Base-by-base conservation (phyloP, 92 coral and sea anemone genomes). In the Palythoa grandis region DNA sequence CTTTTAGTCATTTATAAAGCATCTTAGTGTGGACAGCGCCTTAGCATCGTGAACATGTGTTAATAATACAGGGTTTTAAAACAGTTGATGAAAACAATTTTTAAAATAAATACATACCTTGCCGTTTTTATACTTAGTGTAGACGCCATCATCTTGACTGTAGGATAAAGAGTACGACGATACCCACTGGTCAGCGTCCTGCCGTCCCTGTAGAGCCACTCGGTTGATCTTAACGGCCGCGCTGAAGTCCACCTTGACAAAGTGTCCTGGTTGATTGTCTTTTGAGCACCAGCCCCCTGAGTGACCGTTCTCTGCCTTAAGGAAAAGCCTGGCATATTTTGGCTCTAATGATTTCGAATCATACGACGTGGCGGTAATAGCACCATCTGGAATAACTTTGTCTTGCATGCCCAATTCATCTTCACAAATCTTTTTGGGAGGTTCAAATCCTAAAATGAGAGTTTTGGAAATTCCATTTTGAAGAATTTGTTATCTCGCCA, bases 381-480 rank as follows among this genome's bases (percentile, higher is more conserved):
- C 84, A 25, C 84, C 56, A 66, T 79, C 84, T 7, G 84, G 10
- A 13, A 79, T 61, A 3, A 73, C 63, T 8, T 66, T 66, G 39
- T 79, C 84, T 25, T 79, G 84, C 84, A 79, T 79, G 11, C 84
- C 84, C n/a, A 79, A 19, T 40, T 65, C 84, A 5, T 79, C 84
- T 52, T 39, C 84, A 65, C 84, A 79, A 5, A 79, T 39, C 48
- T 20, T 61, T 12, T 79, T 79, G 1, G 84, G 84, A 7, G 56
- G 35, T n/a, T 79, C 72, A 50, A 79, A 38, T 38, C 84, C 84
- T 78, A 40, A 19, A 23, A n/a, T 17, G 57, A 48, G 50, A 6
- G 13, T 29, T 12, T 9, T n/a, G 0, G 11, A 29, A 38, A 8
- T 20, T 5, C 35, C 1, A 48, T 1, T 70, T 23, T 7, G 50